These are phyloP conservation scores for Stratiomys singularior DNA, from an alignment of 2,888 invertebrate genomes.

Conservation along the genomic window DNA sequence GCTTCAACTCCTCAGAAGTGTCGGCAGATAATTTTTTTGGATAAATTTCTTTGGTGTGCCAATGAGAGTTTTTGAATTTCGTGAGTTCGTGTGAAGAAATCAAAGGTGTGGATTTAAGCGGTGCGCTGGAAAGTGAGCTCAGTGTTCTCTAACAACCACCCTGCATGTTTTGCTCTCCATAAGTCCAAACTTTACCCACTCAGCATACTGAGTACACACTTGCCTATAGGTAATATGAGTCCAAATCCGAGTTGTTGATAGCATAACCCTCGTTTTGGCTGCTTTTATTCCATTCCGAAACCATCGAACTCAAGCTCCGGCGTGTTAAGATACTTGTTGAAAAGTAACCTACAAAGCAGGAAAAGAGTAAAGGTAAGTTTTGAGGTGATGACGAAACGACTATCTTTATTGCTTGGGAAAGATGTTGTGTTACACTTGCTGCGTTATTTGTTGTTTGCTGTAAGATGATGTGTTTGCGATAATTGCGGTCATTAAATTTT, in stretches of 20 bases:
- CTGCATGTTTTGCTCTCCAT: not conserved
- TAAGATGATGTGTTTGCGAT: conserved; percentile 24
- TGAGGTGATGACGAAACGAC: conserved; percentile 23
- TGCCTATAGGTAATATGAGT: not conserved
- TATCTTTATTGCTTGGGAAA: conserved; percentile 17
- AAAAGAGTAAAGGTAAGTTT: conserved; percentile 42
- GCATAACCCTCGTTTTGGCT: conserved; percentile 8
- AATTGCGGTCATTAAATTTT: conserved; percentile 16
- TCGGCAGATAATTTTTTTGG: no score
- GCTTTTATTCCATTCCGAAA: not conserved
- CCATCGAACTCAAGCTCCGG: not conserved
- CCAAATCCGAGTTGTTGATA: not conserved
- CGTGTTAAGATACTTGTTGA: not conserved
- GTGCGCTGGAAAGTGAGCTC: no score
- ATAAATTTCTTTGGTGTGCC: no score
- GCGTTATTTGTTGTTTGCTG: conserved; percentile 18
- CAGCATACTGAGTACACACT: not conserved
- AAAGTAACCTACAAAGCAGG: conserved; percentile 23
- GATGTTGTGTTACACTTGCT: conserved; percentile 32
- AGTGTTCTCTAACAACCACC: not conserved
- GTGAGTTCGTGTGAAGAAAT: no score
- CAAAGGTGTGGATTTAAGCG: no score
- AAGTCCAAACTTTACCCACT: not conserved
- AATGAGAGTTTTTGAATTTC: no score
- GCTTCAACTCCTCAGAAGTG: no score